Percentiles rank a stretch among this genome's conserved stretches.
Conservation (phyloP, 2,797 vertebrate species). For the Platalea minor region DNA sequence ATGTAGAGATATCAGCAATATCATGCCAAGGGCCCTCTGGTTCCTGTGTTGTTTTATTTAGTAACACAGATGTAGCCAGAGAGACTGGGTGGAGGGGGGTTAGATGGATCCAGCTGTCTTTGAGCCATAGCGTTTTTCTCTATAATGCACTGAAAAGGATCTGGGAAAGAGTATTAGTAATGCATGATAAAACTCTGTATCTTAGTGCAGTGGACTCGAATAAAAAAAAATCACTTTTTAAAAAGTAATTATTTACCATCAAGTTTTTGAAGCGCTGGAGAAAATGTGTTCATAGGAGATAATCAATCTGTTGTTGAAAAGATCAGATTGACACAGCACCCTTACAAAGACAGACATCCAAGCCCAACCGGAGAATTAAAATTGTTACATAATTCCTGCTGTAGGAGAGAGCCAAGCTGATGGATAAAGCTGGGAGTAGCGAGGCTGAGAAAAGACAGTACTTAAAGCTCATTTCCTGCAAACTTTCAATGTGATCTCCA, state of each 20-base stretch:
- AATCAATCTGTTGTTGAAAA: not conserved
- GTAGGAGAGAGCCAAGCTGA: not conserved
- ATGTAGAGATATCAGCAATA: not conserved
- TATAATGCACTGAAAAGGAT: not conserved
- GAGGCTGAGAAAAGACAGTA: not conserved
- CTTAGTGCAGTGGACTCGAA: not conserved
- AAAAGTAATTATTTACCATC: not conserved
- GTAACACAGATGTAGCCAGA: not conserved
- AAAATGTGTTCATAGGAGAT: not conserved
- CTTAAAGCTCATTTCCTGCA: not conserved
- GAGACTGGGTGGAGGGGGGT: not conserved
- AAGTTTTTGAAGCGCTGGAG: not conserved
- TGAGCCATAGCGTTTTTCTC: not conserved
- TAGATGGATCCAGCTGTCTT: not conserved
- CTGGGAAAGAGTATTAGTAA: not conserved
- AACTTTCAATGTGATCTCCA: not conserved
- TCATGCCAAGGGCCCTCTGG: not conserved
- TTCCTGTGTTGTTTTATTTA: not conserved
- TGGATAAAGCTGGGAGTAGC: not conserved
- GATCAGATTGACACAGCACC: not conserved
- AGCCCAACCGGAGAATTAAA: not conserved
- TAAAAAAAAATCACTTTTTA: not conserved
- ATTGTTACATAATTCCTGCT: not conserved
- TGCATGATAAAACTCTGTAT: not conserved
- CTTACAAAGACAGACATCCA: not conserved